Evolutionary conservation across 2,888 invertebrate species (phyloP), one percentile per base, ranked within the genome.

Genomic region (Hyposoter didymator): DNA sequence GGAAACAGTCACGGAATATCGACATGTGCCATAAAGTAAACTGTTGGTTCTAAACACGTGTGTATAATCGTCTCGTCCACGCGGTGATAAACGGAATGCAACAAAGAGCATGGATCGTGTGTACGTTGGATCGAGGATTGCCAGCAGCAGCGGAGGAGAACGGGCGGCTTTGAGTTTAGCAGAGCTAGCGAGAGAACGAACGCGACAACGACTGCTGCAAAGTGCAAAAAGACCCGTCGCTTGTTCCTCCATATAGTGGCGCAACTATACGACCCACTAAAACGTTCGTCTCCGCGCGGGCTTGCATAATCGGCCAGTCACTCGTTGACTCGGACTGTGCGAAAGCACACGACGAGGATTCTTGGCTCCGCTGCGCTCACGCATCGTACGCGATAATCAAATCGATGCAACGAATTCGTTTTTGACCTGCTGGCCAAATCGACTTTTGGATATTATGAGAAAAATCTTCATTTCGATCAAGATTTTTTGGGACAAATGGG

Each of bases 191-290:
- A 75, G 70, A 72, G 75, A 70, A 75, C 28, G 49, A 75, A 75
- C 59, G 67, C 70, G 67, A 78, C 59, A 64, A 67, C 43, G 81
- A 78, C 62, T 64, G 75, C 69, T 64, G 75, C 72, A 76, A 85
- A 55, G 81, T 73, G 74, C 84, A 67, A 79, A 82, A 74, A 82
- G 80, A 75, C 43, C 67, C 75, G 75, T 73, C 82, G 64, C 72
- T 59, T 43, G 69, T 78, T 81, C 88, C 89, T 87, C 90, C 87
- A 83, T 88, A 87, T 88, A 89, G 88, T 92, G 91, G 90, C 90
- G 92, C 89, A 92, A 92, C 92, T 92, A 91, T 92, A 93, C 92
- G 93, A 91, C 92, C 92, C 92, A 93, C 93, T 93, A 93, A 93
- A 93, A 93, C 86, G 75, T 76, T 83, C 76, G 80, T 83, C 80